These are phyloP conservation scores for Muscicapa comitata DNA, from an alignment of 2,797 vertebrate species.

Conservation along the genomic window DNA sequence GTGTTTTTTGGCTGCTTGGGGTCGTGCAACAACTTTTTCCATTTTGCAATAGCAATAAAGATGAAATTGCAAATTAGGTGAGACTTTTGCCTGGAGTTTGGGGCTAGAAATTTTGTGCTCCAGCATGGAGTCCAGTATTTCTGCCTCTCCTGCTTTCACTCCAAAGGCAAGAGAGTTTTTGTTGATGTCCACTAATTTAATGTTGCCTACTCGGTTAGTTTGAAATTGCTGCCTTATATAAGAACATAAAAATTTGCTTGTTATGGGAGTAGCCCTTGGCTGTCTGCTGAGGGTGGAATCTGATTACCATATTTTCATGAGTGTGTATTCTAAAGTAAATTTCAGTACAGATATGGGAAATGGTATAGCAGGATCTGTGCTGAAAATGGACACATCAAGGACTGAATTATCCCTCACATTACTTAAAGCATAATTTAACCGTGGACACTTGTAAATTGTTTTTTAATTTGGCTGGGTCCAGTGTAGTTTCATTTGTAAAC, in stretches of 20 bases:
- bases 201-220: rapidly evolving
- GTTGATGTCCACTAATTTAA: background rate
- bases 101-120: background rate
- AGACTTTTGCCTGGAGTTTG: background rate
- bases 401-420: background rate
- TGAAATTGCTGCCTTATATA: background rate
- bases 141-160: background rate
- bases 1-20: background rate
- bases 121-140: background rate
- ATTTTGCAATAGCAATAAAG: background rate
- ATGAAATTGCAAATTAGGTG: background rate
- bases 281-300: background rate
- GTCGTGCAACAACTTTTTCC: background rate
- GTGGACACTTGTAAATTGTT: background rate
- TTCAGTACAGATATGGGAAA: background rate
- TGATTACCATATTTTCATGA: background rate
- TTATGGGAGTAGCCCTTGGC: background rate
- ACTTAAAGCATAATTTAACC: background rate
- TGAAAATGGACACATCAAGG: background rate
- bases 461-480: background rate
- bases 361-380: background rate
- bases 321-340: background rate
- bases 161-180: background rate
- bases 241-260: background rate
- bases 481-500: background rate